A percentile compares a stretch with the other conserved stretches of the same genome.
Conservation (phyloP, 2,113 vertebrate genomes). For the Chroicocephalus ridibundus region DNA sequence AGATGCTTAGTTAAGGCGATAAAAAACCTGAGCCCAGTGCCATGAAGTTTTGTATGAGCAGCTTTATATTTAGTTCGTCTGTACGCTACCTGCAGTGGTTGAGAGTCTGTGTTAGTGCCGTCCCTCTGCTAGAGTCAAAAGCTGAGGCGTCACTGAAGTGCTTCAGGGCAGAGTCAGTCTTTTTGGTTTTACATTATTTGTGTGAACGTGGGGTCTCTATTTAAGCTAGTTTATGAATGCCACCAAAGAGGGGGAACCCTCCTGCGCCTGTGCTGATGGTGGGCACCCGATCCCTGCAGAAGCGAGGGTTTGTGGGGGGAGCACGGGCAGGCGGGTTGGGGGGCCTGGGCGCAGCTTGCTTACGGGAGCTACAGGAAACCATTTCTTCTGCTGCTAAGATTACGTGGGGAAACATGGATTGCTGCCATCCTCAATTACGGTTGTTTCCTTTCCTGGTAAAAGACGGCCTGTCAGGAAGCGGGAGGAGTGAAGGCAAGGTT, state of each 20-base stretch:
- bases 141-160: background rate
- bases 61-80: background rate
- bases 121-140: background rate
- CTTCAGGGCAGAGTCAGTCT: background rate
- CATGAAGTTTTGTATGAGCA: background rate
- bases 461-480: background rate
- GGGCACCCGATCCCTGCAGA: background rate
- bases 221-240: background rate
- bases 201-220: background rate
- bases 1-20: background rate
- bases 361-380: background rate
- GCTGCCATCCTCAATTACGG: background rate
- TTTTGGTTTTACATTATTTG: background rate
- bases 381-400: conserved; percentile 1
- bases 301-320: background rate
- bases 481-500: background rate
- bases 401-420: background rate
- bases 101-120: background rate
- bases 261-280: rapidly evolving
- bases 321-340: rapidly evolving
- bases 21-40: background rate
- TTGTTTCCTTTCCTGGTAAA: conserved; percentile 31
- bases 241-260: background rate
- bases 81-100: background rate
- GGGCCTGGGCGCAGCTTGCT: background rate